Evolutionary conservation across 2,888 invertebrate genomes (phyloP).

Genomic region (Tipula confusa): DNA sequence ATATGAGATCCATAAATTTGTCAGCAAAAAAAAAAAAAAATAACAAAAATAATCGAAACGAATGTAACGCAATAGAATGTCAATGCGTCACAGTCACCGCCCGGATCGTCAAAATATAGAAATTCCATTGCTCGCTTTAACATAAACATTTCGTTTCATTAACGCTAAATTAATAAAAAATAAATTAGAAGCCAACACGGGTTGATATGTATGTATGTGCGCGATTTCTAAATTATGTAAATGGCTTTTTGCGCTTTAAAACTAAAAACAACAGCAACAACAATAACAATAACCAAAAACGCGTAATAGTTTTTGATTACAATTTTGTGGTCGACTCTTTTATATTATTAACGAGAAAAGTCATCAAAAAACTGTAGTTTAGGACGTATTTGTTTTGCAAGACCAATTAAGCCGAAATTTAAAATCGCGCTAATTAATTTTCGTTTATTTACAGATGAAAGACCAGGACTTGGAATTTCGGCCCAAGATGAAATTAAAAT

Average conservation of each 20-base stretch:
- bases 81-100: no score
- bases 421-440: not conserved
- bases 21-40: no score
- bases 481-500: constrained; percentile 43
- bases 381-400: not conserved
- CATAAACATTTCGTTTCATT: not conserved
- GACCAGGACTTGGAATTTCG: not conserved
- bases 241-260: not conserved
- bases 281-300: no score
- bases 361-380: no score
- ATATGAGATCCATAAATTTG: no score
- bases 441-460: not conserved
- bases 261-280: no score
- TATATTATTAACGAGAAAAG: not conserved
- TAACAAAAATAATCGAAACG: no score
- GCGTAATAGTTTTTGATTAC: not conserved
- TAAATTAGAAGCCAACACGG: not conserved
- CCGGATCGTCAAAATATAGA: no score
- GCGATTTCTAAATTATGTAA: not conserved
- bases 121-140: not conserved
- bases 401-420: not conserved
- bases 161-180: not conserved
- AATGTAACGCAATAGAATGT: no score
- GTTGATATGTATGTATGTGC: not conserved
- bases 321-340: not conserved